Conservation (phyloP, 35 echinoderm and acorn worm species). For the Chiridota heheva region DNA sequence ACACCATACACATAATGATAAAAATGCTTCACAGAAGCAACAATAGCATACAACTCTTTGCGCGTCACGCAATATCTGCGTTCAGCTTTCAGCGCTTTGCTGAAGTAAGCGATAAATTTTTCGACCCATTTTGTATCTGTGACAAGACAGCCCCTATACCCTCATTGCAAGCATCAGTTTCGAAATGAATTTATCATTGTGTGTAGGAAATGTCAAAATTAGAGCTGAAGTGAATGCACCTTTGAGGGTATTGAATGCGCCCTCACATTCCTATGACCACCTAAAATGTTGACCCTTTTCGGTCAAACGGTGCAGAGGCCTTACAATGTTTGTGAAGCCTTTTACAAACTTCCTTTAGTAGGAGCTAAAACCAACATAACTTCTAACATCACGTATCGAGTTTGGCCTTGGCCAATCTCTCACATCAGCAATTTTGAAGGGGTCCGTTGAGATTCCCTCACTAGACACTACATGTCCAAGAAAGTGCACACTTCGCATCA, state of each 20-base stretch:
- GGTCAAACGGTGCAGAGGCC: background rate
- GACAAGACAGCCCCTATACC: conserved; percentile 21
- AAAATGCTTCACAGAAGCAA: no score
- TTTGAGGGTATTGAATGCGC: conserved; percentile 9
- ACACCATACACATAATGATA: no score
- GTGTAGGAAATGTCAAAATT: background rate
- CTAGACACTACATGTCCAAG: no score
- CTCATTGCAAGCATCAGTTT: conserved; percentile 30
- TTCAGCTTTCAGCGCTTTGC: conserved; percentile 10
- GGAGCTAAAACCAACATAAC: conserved; percentile 3
- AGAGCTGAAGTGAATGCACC: background rate
- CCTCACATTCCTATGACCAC: conserved; percentile 2
- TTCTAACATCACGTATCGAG: background rate
- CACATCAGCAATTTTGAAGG: background rate
- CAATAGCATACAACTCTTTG: no score
- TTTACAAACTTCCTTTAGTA: background rate
- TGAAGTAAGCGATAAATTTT: conserved; percentile 18
- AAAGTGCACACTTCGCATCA: no score
- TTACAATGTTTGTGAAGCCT: background rate
- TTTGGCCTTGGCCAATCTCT: background rate
- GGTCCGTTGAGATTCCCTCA: background rate
- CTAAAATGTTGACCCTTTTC: background rate
- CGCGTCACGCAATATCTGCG: conserved; percentile 13
- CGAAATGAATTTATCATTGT: background rate
- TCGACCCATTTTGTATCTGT: conserved; percentile 30